These are phyloP conservation scores for Malurus leucopterus DNA, from an alignment of 2,797 vertebrate species.

Conservation along the genomic window DNA sequence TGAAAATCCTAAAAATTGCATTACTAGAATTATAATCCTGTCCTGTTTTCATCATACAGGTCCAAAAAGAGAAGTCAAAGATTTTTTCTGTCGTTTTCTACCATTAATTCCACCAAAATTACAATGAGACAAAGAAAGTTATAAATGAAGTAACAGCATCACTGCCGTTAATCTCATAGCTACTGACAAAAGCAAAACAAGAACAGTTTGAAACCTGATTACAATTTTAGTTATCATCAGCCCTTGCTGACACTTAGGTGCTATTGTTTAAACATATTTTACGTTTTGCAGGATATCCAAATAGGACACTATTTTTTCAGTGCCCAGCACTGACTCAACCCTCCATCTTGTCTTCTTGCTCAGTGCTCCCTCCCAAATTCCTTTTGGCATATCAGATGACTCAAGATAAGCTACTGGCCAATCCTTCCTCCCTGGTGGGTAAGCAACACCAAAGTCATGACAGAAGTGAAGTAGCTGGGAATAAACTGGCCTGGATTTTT, in stretches of 20 bases:
- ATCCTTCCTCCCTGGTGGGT: background rate
- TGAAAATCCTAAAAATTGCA: background rate
- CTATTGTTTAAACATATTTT: background rate
- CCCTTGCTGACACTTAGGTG: background rate
- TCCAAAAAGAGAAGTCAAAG: background rate
- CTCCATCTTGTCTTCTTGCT: background rate
- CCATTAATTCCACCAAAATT: background rate
- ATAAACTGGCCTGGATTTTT: background rate
- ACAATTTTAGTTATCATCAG: background rate
- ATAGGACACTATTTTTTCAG: background rate
- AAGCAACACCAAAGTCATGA: background rate
- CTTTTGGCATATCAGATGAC: background rate
- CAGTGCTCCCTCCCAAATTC: background rate
- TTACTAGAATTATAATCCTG: background rate
- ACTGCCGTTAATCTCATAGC: background rate
- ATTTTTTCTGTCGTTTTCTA: background rate
- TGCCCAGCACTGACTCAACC: background rate
- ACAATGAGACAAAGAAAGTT: background rate
- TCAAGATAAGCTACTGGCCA: background rate
- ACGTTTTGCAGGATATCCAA: background rate
- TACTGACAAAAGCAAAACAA: background rate
- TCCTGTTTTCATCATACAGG: background rate
- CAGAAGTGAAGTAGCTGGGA: background rate
- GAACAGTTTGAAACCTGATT: background rate
- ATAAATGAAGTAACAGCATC: background rate